Conservation (phyloP, 1,140 invertebrate genomes). For the Lamellibrachia luymesi region DNA sequence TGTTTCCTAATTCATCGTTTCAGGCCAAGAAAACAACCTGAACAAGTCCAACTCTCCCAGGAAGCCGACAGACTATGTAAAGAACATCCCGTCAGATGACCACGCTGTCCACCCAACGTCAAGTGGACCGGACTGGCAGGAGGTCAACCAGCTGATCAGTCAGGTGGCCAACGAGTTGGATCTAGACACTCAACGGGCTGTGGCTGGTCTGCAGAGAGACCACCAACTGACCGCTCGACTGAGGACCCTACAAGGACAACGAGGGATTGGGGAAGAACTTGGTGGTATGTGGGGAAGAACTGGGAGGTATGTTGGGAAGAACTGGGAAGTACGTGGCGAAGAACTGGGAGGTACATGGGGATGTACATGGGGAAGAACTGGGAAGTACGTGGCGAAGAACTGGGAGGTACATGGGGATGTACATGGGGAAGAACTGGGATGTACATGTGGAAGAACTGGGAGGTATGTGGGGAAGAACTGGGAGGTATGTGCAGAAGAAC, state of each 20-base stretch:
- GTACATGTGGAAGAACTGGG: no score
- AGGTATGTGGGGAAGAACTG: no score
- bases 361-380: slow-evolving; percentile 38
- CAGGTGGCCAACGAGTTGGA: slow-evolving; percentile 44
- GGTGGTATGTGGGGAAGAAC: neutral
- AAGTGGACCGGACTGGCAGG: slow-evolving; percentile 30
- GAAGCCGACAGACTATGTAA: slow-evolving; percentile 29
- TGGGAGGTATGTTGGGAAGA: neutral
- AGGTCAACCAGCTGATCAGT: slow-evolving; percentile 42
- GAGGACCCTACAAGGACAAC: slow-evolving; percentile 3
- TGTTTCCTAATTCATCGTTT: neutral
- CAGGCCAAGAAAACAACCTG: slow-evolving; percentile 33
- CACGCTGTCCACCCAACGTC: neutral
- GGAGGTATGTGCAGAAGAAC: no score
- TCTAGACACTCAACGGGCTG: slow-evolving; percentile 42
- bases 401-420: slow-evolving; percentile 6
- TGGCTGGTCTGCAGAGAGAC: slow-evolving; percentile 47
- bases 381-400: slow-evolving; percentile 20
- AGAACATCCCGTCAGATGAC: slow-evolving; percentile 29
- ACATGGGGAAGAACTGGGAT: neutral
- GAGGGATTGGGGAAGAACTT: neutral
- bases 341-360: slow-evolving; percentile 7
- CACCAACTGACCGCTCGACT: slow-evolving; percentile 44
- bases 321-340: neutral
- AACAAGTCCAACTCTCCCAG: slow-evolving; percentile 31